These are phyloP conservation scores for Laterallus jamaicensis DNA, from an alignment of 2,113 vertebrate species.

Conservation along the genomic window DNA sequence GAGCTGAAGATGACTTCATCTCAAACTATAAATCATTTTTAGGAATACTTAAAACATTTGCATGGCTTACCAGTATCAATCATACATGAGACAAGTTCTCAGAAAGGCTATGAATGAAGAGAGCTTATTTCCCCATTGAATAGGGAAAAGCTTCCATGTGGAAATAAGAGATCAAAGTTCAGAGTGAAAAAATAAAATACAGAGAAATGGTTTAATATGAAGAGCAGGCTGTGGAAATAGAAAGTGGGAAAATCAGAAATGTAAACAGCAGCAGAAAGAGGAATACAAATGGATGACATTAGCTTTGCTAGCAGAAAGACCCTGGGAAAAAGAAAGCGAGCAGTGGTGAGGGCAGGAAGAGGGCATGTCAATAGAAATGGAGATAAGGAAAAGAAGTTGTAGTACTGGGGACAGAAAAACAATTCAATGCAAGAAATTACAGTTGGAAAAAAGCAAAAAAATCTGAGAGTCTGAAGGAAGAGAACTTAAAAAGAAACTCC, in stretches of 20 bases:
- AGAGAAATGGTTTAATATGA: background rate
- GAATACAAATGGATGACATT: background rate
- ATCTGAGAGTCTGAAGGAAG: background rate
- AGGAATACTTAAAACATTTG: slow-evolving; percentile 21
- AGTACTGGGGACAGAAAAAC: background rate
- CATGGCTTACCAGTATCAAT: background rate
- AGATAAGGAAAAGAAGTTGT: background rate
- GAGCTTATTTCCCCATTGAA: background rate
- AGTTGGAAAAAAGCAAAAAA: background rate
- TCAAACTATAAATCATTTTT: slow-evolving; percentile 14
- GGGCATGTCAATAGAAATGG: background rate
- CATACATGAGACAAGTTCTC: background rate
- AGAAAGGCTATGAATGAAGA: background rate
- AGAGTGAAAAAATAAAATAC: background rate
- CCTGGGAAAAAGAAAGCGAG: background rate
- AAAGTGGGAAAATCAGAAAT: slow-evolving; percentile 7
- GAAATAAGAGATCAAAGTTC: slow-evolving; percentile 21
- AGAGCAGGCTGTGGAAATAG: background rate
- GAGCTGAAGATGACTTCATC: slow-evolving; percentile 8
- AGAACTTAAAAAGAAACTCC: background rate
- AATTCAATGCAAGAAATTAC: background rate
- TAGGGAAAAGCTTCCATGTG: background rate
- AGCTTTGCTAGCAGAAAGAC: background rate
- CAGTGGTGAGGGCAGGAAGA: background rate
- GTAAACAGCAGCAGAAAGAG: background rate